These are phyloP conservation scores for Notothenia coriiceps DNA, from an alignment of 2,113 vertebrate genomes.

Conservation along the genomic window DNA sequence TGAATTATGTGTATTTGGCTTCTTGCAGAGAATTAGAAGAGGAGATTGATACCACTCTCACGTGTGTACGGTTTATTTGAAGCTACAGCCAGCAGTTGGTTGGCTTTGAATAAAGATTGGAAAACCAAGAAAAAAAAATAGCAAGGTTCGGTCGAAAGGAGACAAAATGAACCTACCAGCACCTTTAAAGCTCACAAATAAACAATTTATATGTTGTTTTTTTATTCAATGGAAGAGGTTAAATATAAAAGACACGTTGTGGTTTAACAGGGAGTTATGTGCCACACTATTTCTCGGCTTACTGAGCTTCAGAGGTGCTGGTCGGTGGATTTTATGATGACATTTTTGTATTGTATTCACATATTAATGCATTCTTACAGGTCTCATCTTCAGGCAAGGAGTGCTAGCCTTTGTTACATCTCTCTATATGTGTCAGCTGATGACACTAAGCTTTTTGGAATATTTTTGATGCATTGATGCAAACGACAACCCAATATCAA, in stretches of 20 bases:
- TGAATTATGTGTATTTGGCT: not conserved
- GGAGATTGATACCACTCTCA: not conserved
- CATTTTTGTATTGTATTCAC: no score
- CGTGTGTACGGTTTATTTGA: no score
- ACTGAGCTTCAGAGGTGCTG: not conserved
- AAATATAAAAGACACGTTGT: not conserved
- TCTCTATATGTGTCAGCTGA: no score
- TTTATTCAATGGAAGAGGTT: not conserved
- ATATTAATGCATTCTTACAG: no score
- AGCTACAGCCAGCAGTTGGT: not conserved
- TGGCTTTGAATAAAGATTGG: not conserved
- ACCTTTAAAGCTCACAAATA: not conserved
- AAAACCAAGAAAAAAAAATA: not conserved
- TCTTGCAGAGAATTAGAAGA: not conserved
- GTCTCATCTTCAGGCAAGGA: no score
- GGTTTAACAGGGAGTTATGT: constrained; percentile 3
- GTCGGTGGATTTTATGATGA: no score
- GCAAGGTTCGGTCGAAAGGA: not conserved
- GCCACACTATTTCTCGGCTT: not conserved
- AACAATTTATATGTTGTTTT: not conserved
- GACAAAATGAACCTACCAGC: not conserved
- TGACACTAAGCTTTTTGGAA: no score
- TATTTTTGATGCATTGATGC: no score
- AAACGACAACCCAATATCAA: no score
- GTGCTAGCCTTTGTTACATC: no score